phyloP scores from a whole-genome alignment of 2,797 vertebrate species.

The Lagothrix lagotricha region DNA sequence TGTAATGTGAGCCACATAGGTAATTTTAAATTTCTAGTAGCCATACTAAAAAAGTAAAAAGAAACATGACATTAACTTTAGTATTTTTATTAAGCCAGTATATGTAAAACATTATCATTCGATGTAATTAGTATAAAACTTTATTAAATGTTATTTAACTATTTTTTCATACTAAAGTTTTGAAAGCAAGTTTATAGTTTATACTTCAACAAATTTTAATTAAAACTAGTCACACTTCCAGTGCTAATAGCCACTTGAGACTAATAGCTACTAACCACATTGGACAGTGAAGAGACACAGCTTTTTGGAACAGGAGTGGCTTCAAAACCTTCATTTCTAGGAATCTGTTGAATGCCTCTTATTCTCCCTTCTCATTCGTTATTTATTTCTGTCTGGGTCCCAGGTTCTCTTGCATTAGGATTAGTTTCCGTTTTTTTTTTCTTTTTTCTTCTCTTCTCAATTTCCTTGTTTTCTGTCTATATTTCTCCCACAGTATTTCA shows the following conservation, averaged over 20 bases:
- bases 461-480: neutral
- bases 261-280: neutral
- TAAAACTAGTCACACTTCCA: neutral
- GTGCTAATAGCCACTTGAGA: neutral
- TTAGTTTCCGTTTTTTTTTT: neutral
- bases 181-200: neutral
- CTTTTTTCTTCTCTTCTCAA: neutral
- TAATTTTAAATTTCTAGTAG: neutral
- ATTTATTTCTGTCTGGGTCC: neutral
- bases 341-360: neutral
- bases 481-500: neutral
- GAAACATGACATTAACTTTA: neutral
- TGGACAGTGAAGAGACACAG: neutral
- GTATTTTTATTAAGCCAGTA: neutral
- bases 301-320: neutral
- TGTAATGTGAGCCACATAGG: neutral
- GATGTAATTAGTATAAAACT: neutral
- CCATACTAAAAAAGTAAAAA: neutral
- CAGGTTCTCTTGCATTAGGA: neutral
- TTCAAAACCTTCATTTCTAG: neutral
- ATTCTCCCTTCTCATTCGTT: neutral
- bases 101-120: constrained; percentile 1
- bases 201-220: neutral
- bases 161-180: neutral
- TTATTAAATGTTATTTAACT: constrained; percentile 7